These are phyloP conservation scores for Melitaea athalia DNA, from an alignment of 2,888 invertebrate species.

Conservation along the genomic window DNA sequence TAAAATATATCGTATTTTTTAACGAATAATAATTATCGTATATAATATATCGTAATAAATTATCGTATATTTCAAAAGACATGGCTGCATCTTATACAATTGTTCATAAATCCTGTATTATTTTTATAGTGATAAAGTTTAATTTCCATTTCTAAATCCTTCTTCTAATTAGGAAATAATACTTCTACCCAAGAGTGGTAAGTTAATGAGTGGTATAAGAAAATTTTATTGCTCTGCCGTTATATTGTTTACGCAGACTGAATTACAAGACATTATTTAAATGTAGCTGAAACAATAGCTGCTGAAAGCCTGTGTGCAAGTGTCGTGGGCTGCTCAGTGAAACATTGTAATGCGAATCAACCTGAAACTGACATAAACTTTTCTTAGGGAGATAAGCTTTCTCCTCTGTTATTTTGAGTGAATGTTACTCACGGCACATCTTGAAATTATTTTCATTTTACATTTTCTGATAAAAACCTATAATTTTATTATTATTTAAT, in stretches of 20 bases:
- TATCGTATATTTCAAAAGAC: too few species aligned
- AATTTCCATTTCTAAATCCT: too few species aligned
- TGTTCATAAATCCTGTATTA: too few species aligned
- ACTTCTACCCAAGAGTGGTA: background rate
- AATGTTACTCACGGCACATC: slow-evolving; percentile 34
- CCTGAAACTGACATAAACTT: slow-evolving; percentile 35
- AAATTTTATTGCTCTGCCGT: slow-evolving; percentile 2
- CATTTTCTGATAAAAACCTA: background rate
- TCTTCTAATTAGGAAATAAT: too few species aligned
- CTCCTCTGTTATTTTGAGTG: slow-evolving; percentile 32
- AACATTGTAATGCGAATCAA: slow-evolving; percentile 30
- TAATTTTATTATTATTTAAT: background rate
- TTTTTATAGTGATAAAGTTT: too few species aligned
- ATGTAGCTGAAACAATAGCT: slow-evolving; percentile 12
- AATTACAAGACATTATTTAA: slow-evolving; percentile 10
- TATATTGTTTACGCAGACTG: background rate
- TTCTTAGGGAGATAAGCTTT: slow-evolving; percentile 38
- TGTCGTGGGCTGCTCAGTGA: slow-evolving; percentile 24
- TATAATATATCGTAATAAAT: too few species aligned
- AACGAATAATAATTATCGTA: too few species aligned
- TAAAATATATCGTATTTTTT: too few species aligned
- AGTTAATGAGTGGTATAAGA: slow-evolving; percentile 8
- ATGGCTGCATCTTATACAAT: too few species aligned
- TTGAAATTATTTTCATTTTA: slow-evolving; percentile 26
- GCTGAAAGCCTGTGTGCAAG: slow-evolving; percentile 10